phyloP scores from a whole-genome alignment of 2,113 vertebrate species.

The Tor tambroides region DNA sequence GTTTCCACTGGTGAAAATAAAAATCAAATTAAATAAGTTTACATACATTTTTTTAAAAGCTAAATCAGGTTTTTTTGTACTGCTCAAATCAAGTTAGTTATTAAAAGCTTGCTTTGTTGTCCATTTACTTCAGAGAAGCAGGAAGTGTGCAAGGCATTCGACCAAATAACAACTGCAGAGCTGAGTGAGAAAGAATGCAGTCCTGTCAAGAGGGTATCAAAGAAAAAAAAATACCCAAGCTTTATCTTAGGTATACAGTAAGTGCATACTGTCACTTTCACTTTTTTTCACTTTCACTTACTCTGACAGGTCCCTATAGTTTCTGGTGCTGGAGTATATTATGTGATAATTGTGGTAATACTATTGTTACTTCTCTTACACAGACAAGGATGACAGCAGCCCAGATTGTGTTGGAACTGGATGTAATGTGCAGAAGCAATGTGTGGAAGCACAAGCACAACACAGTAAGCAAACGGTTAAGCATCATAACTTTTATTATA shows the following conservation, averaged over 20 bases:
- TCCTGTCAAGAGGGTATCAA: neutral
- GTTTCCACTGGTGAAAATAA: slow-evolving; percentile 10
- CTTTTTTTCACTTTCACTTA: too few relatives aligned
- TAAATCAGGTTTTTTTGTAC: neutral
- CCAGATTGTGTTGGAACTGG: too few relatives aligned
- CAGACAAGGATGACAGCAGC: neutral
- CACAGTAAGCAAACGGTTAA: too few relatives aligned
- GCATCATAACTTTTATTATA: neutral
- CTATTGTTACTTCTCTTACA: neutral
- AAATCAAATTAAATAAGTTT: neutral
- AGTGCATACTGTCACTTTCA: neutral
- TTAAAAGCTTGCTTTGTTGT: slow-evolving; percentile 11
- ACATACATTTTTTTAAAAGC: too few relatives aligned
- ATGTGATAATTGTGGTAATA: neutral
- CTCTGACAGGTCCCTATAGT: neutral
- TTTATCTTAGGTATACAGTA: slow-evolving; percentile 11
- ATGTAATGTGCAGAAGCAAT: too few relatives aligned
- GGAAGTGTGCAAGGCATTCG: neutral
- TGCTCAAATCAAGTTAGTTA: neutral
- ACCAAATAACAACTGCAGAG: too few relatives aligned
- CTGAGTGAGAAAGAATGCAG: too few relatives aligned
- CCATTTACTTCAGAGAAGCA: neutral
- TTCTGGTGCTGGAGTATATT: neutral
- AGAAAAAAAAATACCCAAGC: neutral
- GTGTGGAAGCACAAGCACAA: too few relatives aligned